Evolutionary conservation across 2,113 vertebrate species (phyloP).

Genomic region (Phocoena phocoena): DNA sequence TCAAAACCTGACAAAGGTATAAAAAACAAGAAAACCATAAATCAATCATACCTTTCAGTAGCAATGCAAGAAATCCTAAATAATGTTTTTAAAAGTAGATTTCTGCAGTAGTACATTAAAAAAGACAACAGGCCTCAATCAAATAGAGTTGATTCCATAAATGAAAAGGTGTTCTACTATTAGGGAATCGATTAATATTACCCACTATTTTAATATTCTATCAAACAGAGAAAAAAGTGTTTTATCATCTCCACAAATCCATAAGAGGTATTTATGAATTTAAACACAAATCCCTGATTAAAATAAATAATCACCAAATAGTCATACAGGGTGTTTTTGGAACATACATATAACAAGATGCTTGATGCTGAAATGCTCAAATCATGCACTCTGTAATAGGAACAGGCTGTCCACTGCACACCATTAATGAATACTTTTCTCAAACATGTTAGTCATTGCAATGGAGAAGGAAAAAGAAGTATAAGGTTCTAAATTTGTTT

Average conservation of each 20-base stretch:
- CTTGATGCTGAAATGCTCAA: background rate
- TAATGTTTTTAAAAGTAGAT: background rate
- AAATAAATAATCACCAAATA: constrained; percentile 42
- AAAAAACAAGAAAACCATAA: background rate
- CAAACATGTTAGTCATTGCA: background rate
- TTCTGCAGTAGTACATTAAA: background rate
- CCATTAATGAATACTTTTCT: background rate
- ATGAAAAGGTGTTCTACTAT: constrained; percentile 20
- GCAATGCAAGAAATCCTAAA: background rate
- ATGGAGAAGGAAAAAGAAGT: background rate
- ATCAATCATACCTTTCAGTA: background rate
- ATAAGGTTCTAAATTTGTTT: background rate
- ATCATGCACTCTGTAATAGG: background rate
- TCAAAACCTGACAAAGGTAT: background rate
- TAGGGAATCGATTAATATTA: background rate
- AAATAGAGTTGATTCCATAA: background rate
- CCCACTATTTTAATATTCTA: background rate
- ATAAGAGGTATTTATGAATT: constrained; percentile 31
- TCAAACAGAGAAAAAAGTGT: constrained; percentile 19
- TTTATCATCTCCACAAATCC: constrained; percentile 30
- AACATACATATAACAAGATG: background rate
- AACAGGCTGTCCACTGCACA: background rate
- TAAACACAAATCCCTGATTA: constrained; percentile 48
- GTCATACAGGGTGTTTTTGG: background rate
- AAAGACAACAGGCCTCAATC: background rate